Evolutionary conservation across 2,888 invertebrate species (phyloP).

Genomic region (Idaea biselata): DNA sequence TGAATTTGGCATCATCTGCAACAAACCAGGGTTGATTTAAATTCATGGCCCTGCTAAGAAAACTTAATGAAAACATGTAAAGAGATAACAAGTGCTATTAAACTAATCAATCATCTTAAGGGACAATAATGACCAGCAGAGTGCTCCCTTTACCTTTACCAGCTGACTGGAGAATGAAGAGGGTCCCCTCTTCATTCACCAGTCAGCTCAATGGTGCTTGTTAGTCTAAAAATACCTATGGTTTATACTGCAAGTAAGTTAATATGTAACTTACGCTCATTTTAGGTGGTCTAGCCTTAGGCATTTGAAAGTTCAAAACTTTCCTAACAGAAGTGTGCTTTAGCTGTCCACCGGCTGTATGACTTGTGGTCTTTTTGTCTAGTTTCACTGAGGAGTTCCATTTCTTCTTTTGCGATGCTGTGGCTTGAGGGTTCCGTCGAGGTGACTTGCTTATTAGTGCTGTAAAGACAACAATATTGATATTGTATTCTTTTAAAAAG

Average conservation of each 20-base stretch:
- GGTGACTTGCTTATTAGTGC: constrained; percentile 48
- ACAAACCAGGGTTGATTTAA: constrained; percentile 17
- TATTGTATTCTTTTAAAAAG: too few species aligned
- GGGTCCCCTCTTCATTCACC: too few species aligned
- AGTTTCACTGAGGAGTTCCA: constrained; percentile 72
- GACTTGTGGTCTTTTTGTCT: constrained; percentile 52
- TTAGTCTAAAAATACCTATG: too few species aligned
- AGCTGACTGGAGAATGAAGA: too few species aligned
- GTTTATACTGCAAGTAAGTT: neutral
- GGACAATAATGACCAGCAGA: too few species aligned
- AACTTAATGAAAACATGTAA: too few species aligned
- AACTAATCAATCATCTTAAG: too few species aligned
- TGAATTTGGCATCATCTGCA: constrained; percentile 40
- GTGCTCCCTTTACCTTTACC: too few species aligned
- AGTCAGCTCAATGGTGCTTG: too few species aligned
- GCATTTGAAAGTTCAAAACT: constrained; percentile 60
- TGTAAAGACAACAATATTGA: constrained; percentile 34
- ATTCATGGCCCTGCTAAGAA: too few species aligned
- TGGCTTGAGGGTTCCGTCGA: constrained; percentile 29
- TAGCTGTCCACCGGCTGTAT: constrained; percentile 50
- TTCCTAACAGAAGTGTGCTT: constrained; percentile 59
- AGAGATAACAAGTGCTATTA: too few species aligned
- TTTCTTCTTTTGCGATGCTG: constrained; percentile 45
- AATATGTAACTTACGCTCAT: constrained; percentile 11
- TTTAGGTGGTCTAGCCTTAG: constrained; percentile 33